Conservation (phyloP, 2,113 vertebrate genomes). For the Chaetura pelagica region DNA sequence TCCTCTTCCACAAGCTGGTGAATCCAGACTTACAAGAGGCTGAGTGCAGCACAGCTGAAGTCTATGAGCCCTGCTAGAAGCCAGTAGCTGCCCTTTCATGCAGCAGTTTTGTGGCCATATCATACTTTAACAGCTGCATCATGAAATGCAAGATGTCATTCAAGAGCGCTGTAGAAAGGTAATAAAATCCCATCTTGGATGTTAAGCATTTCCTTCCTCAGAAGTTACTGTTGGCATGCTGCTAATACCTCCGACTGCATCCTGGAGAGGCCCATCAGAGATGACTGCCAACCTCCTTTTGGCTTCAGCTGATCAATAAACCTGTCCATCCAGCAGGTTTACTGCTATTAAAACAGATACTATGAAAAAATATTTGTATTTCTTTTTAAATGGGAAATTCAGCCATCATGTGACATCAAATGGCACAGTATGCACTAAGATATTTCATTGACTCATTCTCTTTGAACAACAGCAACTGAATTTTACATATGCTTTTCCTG, state of each 20-base stretch:
- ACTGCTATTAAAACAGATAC: neutral
- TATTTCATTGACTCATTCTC: neutral
- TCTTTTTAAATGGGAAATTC: neutral
- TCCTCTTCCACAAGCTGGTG: neutral
- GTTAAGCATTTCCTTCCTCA: neutral
- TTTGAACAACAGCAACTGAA: neutral
- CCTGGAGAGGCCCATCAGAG: neutral
- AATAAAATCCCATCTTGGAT: neutral
- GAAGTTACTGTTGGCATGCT: neutral
- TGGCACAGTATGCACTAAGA: neutral
- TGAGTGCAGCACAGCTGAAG: neutral
- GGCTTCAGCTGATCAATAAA: neutral
- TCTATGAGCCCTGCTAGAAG: neutral
- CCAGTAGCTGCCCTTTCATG: neutral
- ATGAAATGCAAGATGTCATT: neutral
- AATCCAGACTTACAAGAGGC: neutral
- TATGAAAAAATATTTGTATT: neutral
- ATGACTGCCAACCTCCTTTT: neutral
- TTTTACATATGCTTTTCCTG: neutral
- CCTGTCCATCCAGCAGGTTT: neutral
- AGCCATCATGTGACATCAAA: neutral
- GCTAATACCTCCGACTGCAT: neutral
- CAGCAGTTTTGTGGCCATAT: neutral
- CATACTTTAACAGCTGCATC: neutral
- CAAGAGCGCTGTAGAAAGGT: neutral